Base-by-base conservation (phyloP, 1,140 invertebrate genomes). In the Amphibalanus amphitrite region DNA sequence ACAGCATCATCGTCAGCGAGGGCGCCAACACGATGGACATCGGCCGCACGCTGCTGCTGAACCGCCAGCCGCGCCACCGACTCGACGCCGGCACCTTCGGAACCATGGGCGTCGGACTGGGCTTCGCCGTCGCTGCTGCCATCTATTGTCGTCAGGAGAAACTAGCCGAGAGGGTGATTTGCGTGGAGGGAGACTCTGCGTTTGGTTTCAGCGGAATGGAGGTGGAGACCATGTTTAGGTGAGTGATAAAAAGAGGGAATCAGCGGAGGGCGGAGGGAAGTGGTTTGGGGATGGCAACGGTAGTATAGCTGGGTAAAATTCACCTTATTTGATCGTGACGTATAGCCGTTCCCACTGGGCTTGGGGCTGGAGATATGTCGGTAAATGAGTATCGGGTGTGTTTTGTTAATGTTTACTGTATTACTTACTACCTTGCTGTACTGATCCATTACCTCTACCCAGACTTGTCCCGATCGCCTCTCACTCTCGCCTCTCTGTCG, bases 21-120 rank as follows among this genome's bases (percentile, higher is more conserved):
- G 95, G 95, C 65, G 94, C 95, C 20, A 97, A 97, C 79, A 98
- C 95, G 0, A 98, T 98, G 95, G 95, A 97, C 77, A 97, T 97
- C 78, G 93, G 95, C 3, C 84, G 95, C 68, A 89, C 92, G 0
- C 88, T 97, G 80, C 80, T 98, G 26, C 81, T 88, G 3, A 96
- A 97, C 78, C 70, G 17, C 70, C 28, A 17, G 29, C 29, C 73
- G 25, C 71, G 72, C 20, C 70, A 72, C 59, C 69, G 74, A 30
- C 69, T 76, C 25, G 75, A 75, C 67, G 74, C 75, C 6, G 86
- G 86, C 25, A 94, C 94, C 23, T 97, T 96, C 82, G 95, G 93
- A 26, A 97, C 95, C 0, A 97, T 98, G 94, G 95, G 95, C 25
- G 93, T 98, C 70, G 95, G 95, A 26, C 84, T 89, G 3, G 95